These are phyloP conservation scores for Megastigmus dorsalis DNA, from an alignment of 2,888 invertebrate genomes.

Conservation along the genomic window DNA sequence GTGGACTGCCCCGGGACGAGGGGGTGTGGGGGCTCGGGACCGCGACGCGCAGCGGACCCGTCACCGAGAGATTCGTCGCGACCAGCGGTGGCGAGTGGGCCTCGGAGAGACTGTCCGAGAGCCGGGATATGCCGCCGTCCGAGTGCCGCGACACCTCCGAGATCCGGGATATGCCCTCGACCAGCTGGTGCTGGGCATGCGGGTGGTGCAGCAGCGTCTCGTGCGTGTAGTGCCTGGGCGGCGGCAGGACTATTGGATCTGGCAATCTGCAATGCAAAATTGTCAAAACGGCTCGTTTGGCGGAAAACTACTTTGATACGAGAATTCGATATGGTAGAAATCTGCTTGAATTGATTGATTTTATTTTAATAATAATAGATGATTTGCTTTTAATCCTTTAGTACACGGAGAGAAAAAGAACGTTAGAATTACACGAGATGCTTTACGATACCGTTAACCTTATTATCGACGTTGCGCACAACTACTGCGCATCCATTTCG, in stretches of 20 bases:
- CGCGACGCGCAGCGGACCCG: slow-evolving; percentile 71
- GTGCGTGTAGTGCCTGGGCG: slow-evolving; percentile 70
- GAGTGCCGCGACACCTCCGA: slow-evolving; percentile 71
- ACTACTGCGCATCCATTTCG: no score
- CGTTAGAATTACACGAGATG: no score
- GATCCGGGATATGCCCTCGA: slow-evolving; percentile 71
- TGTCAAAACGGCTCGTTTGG: no score
- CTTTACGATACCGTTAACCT: no score
- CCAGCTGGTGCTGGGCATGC: slow-evolving; percentile 63
- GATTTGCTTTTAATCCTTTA: no score
- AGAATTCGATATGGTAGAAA: no score
- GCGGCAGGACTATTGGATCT: slow-evolving; percentile 69
- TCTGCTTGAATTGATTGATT: no score
- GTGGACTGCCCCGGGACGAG: slow-evolving; percentile 72
- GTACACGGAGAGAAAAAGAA: no score
- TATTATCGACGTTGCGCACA: no score
- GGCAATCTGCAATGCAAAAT: slow-evolving; percentile 67
- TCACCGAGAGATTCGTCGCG: slow-evolving; percentile 72
- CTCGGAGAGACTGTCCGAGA: slow-evolving; percentile 72
- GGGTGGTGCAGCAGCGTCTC: slow-evolving; percentile 70
- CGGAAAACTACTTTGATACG: background rate
- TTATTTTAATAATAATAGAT: background rate
- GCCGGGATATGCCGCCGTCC: slow-evolving; percentile 71
- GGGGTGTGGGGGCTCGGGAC: slow-evolving; percentile 73
- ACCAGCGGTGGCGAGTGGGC: slow-evolving; percentile 73